Evolutionary conservation across 2,888 invertebrate genomes (phyloP), one percentile per base, ranked within the genome.

Genomic region (Spodoptera exigua): DNA sequence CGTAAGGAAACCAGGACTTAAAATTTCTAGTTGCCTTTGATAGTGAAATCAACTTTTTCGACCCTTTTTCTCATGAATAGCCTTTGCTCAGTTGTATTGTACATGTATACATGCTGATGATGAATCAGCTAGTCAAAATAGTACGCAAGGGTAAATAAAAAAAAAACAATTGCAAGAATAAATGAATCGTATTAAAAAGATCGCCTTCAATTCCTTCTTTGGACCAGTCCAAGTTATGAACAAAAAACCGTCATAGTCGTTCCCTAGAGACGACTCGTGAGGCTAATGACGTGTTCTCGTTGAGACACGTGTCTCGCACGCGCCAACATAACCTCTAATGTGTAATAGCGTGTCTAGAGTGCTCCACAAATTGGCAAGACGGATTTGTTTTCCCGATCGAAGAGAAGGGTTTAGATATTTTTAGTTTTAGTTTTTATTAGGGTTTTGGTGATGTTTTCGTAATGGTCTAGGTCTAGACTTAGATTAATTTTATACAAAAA

Each of bases 261-360:
- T 88, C 92, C 86, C 90, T 59, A 52, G 88, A 86, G 89, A 86
- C 82, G 79, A 79, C 82, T 85, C 79, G 82, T 74, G 79, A 61
- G 79, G 90, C 91, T 93, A 93, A 93, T 92, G 93, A 92, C 91
- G 85, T 89, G 88, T 88, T 84, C 91, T 87, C 78, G 79, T 76
- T 64, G 57, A 41, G 89, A 81, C 93, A 88, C 93, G 93, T 87
- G 93, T 66, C 88, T 46, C 84, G 59, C 93, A 89, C 93, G 93
- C 87, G 93, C 56, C 87, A 64, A 76, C 80, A 83, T 82, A 88
- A 85, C 88, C 86, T 84, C 83, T 83, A 87, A 85, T 85, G 81
- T 81, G 76, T 74, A 74, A 67, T 74, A 72, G 74, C 62, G 62
- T 53, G 53, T 39, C 45, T 58, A 70, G 73, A 67, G 70, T 56